Evolutionary conservation across 2,113 vertebrate genomes (phyloP).

Genomic region (Megaceryle torquata): DNA sequence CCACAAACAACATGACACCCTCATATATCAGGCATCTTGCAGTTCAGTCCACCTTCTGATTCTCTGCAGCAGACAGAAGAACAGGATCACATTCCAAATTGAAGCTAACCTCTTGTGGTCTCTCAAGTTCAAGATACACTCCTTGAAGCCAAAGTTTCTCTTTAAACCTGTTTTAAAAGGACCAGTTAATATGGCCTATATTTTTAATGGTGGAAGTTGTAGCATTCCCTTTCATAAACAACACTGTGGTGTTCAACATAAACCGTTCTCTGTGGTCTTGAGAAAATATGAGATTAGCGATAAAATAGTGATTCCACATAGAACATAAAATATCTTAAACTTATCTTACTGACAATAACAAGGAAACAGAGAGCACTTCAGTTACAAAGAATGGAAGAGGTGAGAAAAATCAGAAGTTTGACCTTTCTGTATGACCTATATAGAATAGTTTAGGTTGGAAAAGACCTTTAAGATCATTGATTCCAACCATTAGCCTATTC

Average conservation of each 20-base stretch:
- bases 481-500: not conserved
- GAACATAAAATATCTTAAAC: not conserved
- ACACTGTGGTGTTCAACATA: not conserved
- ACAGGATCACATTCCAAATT: not conserved
- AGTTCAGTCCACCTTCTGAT: not conserved
- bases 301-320: not conserved
- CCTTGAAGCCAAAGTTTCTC: conserved; percentile 24
- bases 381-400: not conserved
- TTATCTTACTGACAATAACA: not conserved
- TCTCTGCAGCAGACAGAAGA: not conserved
- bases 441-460: not conserved
- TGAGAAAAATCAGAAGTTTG: not conserved
- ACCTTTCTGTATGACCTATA: not conserved
- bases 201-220: not conserved
- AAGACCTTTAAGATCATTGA: not conserved
- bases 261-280: not conserved
- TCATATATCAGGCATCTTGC: not conserved
- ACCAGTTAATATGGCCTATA: not conserved
- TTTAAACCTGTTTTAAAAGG: conserved; percentile 15
- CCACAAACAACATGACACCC: not conserved
- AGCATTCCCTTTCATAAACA: not conserved
- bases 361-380: not conserved
- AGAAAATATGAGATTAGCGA: not conserved
- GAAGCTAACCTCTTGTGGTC: not conserved
- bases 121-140: not conserved